Percentiles rank a stretch among this genome's conserved stretches.
Conservation (phyloP, 2,113 vertebrate genomes). For the Strigops habroptila region DNA sequence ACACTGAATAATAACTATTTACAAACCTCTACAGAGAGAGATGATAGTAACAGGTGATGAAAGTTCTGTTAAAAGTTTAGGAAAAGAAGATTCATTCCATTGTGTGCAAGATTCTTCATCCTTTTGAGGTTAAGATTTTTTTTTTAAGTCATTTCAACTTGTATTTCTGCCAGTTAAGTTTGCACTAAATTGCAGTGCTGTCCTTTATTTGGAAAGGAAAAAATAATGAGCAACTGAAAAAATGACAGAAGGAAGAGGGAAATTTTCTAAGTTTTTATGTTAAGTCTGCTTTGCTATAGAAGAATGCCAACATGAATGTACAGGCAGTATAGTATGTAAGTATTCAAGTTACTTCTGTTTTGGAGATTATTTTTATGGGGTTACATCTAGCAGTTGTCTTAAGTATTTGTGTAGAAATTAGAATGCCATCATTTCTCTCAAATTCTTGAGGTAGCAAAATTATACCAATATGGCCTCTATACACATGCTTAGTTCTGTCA, state of each 20-base stretch:
- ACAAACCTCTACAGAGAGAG: neutral
- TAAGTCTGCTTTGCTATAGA: neutral
- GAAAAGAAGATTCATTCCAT: neutral
- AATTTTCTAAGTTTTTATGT: neutral
- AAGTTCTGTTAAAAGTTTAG: neutral
- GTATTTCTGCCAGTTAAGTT: neutral
- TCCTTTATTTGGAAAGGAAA: neutral
- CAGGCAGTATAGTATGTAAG: neutral
- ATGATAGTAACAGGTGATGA: neutral
- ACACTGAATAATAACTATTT: neutral
- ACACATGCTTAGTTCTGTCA: neutral
- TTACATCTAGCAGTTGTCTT: neutral
- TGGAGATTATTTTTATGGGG: neutral
- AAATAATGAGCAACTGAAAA: neutral
- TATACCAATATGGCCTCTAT: neutral
- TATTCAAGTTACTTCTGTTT: neutral
- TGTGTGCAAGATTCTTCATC: neutral
- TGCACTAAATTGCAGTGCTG: neutral
- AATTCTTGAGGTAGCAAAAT: neutral
- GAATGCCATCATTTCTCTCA: neutral
- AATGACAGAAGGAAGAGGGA: neutral
- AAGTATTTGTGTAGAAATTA: neutral
- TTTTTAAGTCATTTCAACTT: neutral
- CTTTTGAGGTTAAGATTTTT: neutral
- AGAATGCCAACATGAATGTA: neutral